Evolutionary conservation across 1,140 invertebrate species (phyloP).

Genomic region (Drosophila santomea): DNA sequence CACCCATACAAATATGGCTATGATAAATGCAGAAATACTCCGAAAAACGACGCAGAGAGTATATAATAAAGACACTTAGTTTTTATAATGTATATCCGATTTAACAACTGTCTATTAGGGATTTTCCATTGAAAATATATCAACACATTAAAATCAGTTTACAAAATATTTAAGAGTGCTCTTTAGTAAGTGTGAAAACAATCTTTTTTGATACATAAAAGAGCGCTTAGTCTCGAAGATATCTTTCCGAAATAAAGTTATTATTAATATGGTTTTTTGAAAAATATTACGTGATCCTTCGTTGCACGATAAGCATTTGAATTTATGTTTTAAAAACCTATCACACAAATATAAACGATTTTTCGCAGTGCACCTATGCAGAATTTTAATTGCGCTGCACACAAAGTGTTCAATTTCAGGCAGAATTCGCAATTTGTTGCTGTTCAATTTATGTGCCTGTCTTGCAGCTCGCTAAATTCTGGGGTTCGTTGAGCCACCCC

Average conservation of each 20-base stretch:
- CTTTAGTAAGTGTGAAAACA: too few species aligned
- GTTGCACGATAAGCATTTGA: too few species aligned
- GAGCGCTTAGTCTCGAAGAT: too few species aligned
- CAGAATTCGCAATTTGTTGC: slow-evolving; percentile 35
- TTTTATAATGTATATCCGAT: too few species aligned
- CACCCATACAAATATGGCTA: slow-evolving; percentile 21
- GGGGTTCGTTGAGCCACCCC: slow-evolving; percentile 48
- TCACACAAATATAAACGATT: not conserved
- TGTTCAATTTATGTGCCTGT: slow-evolving; percentile 47
- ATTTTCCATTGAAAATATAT: not conserved
- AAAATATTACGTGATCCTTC: too few species aligned
- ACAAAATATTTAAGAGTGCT: too few species aligned
- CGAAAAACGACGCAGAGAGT: not conserved
- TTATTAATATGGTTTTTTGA: too few species aligned
- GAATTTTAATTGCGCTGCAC: slow-evolving; percentile 50
- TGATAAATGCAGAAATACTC: slow-evolving; percentile 43
- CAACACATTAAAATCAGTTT: too few species aligned
- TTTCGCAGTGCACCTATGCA: slow-evolving; percentile 17
- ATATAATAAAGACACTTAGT: not conserved
- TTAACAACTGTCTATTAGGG: not conserved
- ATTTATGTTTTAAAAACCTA: not conserved
- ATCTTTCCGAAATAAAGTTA: too few species aligned
- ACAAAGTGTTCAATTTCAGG: slow-evolving; percentile 55
- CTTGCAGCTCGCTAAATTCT: slow-evolving; percentile 62
- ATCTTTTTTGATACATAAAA: too few species aligned